A percentile compares a stretch with the other conserved stretches of the same genome.
Conservation (phyloP, 2,797 vertebrate genomes). For the Decapterus maruadsi region DNA sequence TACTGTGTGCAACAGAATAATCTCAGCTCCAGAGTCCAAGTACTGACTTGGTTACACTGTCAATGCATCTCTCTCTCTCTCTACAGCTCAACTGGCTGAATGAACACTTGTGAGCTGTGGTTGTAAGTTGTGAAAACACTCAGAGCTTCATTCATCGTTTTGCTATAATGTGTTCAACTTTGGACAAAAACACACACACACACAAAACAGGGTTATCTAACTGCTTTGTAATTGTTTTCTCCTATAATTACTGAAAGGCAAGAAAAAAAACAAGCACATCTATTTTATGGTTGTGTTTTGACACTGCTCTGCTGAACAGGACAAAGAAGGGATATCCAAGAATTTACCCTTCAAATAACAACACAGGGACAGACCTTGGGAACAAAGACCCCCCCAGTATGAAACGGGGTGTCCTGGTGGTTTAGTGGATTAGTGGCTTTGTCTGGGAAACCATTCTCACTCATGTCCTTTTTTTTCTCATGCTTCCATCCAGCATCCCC, state of each 20-base stretch:
- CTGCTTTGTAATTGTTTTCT: not conserved
- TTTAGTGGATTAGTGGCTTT: conserved; percentile 33
- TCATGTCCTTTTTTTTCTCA: conserved; percentile 3
- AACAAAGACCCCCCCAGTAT: conserved; percentile 41
- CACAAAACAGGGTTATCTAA: not conserved
- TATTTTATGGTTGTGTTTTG: conserved; percentile 10
- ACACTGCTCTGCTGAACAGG: not conserved
- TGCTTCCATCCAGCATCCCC: not conserved
- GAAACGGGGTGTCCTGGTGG: conserved; percentile 24
- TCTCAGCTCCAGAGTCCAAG: not conserved
- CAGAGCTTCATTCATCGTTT: not conserved
- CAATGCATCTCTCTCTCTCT: too few species aligned
- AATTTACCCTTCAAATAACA: conserved; percentile 32
- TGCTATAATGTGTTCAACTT: not conserved
- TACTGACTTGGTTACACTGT: not conserved
- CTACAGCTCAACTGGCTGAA: too few species aligned
- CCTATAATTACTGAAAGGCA: not conserved
- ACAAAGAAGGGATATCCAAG: conserved; percentile 57
- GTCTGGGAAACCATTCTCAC: conserved; percentile 29
- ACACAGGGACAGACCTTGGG: conserved; percentile 38
- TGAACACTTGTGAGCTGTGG: not conserved
- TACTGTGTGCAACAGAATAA: not conserved
- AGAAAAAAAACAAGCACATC: conserved; percentile 20
- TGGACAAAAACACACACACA: conserved; percentile 3
- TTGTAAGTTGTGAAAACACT: not conserved